These are phyloP conservation scores for Danio jaintianensis DNA, from an alignment of 2,797 vertebrate species.

Conservation along the genomic window DNA sequence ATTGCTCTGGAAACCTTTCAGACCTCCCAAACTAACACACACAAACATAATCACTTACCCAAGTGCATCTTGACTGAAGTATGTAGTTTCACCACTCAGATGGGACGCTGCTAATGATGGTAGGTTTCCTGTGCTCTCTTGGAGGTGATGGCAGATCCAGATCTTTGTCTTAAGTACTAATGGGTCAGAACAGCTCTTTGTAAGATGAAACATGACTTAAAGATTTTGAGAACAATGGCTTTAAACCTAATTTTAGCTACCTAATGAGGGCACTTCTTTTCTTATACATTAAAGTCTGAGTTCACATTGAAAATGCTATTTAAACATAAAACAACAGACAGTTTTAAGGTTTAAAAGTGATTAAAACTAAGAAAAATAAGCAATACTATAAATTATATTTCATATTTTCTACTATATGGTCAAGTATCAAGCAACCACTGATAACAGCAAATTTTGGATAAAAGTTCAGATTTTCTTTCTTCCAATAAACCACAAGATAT, in stretches of 20 bases:
- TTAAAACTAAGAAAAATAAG: neutral
- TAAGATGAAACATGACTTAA: neutral
- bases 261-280: neutral
- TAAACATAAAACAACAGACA: neutral
- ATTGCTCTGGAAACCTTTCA: neutral
- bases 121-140: slow-evolving; percentile 72
- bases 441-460: neutral
- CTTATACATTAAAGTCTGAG: neutral
- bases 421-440: neutral
- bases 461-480: neutral
- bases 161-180: slow-evolving; percentile 15
- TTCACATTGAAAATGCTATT: neutral
- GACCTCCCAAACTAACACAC: slow-evolving; percentile 52
- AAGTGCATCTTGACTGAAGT: slow-evolving; percentile 65
- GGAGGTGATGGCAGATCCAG: slow-evolving; percentile 54
- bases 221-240: neutral
- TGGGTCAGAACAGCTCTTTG: slow-evolving; percentile 15
- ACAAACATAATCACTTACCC: slow-evolving; percentile 36
- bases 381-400: neutral
- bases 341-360: neutral
- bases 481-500: neutral
- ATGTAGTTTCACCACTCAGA: slow-evolving; percentile 64
- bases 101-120: slow-evolving; percentile 67
- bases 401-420: neutral
- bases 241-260: neutral